Evolutionary conservation across 2,888 invertebrate genomes (phyloP).

Genomic region (Nipponacmea schrenckii): DNA sequence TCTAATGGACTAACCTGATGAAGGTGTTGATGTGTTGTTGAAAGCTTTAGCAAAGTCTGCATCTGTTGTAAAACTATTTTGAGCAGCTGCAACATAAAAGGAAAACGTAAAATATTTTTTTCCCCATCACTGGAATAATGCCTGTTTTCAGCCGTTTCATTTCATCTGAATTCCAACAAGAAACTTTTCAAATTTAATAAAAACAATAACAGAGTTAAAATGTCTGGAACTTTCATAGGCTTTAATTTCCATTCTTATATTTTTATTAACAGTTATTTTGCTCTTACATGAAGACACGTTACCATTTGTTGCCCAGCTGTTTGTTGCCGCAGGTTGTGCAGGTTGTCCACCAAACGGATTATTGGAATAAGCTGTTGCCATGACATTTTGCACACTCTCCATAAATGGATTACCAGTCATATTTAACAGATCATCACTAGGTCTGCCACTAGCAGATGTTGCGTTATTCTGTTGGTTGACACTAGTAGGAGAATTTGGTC

Average conservation of each 20-base stretch:
- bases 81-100: not conserved
- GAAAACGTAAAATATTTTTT: too few relatives aligned
- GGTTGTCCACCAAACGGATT: constrained; percentile 42
- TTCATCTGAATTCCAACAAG: too few relatives aligned
- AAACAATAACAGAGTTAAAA: too few relatives aligned
- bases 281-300: not conserved
- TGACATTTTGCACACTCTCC: constrained; percentile 60
- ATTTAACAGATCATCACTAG: constrained; percentile 89
- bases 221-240: too few relatives aligned
- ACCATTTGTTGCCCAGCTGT: constrained; percentile 9
- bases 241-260: too few relatives aligned
- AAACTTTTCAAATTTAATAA: too few relatives aligned
- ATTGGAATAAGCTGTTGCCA: constrained; percentile 47
- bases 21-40: constrained; percentile 29
- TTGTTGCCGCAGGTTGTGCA: constrained; percentile 7
- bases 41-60: constrained; percentile 50
- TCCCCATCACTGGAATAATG: too few relatives aligned
- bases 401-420: constrained; percentile 89
- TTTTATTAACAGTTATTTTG: too few relatives aligned
- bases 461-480: constrained; percentile 10
- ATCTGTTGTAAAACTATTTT: constrained; percentile 40
- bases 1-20: constrained; percentile 16
- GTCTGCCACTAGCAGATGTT: constrained; percentile 69
- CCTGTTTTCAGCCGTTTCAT: too few relatives aligned
- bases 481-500: constrained; percentile 17